A percentile compares a stretch with the other conserved stretches of the same genome.
These are phyloP conservation scores for Elymnias hypermnestra DNA, from an alignment of 1,140 invertebrate genomes.

Conservation along the genomic window DNA sequence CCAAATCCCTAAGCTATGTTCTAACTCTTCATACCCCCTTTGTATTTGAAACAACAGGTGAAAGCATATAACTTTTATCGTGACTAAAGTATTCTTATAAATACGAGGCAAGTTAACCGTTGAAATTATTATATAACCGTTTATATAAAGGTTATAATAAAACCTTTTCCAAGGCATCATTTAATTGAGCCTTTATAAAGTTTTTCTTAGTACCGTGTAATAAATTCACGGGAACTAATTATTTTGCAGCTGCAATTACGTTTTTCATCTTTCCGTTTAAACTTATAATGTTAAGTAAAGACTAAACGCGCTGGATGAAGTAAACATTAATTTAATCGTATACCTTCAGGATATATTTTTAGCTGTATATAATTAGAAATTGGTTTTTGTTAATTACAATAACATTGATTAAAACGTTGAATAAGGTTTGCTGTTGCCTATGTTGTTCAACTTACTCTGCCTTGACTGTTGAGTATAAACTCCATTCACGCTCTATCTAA, in stretches of 20 bases:
- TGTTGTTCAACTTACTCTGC: too few species aligned
- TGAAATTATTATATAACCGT: too few species aligned
- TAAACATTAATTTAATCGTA: conserved; percentile 20
- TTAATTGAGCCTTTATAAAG: conserved; percentile 10
- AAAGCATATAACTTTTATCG: too few species aligned
- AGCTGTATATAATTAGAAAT: background rate
- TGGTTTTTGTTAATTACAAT: background rate
- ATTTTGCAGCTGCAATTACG: conserved; percentile 14
- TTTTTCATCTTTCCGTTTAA: conserved; percentile 20
- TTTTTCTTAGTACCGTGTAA: conserved; percentile 7
- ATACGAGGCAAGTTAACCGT: too few species aligned
- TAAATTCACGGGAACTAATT: conserved; percentile 16
- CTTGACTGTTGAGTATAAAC: too few species aligned
- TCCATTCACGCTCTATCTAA: too few species aligned
- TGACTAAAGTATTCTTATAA: too few species aligned
- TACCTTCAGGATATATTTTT: conserved; percentile 11
- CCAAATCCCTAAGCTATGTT: too few species aligned
- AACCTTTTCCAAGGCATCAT: conserved; percentile 1
- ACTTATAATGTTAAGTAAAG: conserved; percentile 32
- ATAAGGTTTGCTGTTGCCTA: too few species aligned
- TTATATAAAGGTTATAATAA: conserved; percentile 3
- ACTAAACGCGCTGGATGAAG: conserved; percentile 13
- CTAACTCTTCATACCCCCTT: too few species aligned
- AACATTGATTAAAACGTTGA: too few species aligned
- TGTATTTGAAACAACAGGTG: too few species aligned